Evolutionary conservation across 2,888 invertebrate genomes (phyloP).

Genomic region (Tetanocera ferruginea): DNA sequence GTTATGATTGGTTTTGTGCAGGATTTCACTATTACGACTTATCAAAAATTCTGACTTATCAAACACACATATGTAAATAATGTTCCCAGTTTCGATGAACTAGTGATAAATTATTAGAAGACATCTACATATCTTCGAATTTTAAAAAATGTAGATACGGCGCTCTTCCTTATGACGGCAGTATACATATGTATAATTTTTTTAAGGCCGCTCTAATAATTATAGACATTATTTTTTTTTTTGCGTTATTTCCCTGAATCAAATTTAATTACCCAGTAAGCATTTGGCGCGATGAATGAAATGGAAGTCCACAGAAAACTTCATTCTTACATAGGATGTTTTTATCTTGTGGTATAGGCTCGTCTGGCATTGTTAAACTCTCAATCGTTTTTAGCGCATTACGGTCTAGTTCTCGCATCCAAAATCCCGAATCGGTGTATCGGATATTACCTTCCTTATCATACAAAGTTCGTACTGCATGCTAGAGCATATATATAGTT

Average conservation of each 20-base stretch:
- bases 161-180: too few species aligned
- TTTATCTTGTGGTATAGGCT: conserved; percentile 56
- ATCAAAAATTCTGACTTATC: too few species aligned
- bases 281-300: conserved; percentile 56
- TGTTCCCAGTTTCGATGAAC: too few species aligned
- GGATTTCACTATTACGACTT: too few species aligned
- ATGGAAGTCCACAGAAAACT: conserved; percentile 60
- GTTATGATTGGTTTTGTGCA: too few species aligned
- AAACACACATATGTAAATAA: too few species aligned
- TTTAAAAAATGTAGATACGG: too few species aligned
- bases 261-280: conserved; percentile 52
- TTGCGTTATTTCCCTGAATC: neutral
- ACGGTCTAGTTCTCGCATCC: conserved; percentile 61
- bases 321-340: conserved; percentile 60
- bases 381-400: conserved; percentile 61
- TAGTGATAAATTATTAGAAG: too few species aligned
- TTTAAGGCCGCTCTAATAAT: too few species aligned
- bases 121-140: too few species aligned
- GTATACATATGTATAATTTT: too few species aligned
- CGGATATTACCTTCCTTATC: conserved; percentile 58
- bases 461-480: conserved; percentile 59
- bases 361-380: conserved; percentile 59
- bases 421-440: conserved; percentile 62
- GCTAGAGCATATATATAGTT: conserved; percentile 48
- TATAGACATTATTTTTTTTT: too few species aligned